These are phyloP conservation scores for Linnaemya vulpina DNA, from an alignment of 2,888 invertebrate species.

Conservation along the genomic window DNA sequence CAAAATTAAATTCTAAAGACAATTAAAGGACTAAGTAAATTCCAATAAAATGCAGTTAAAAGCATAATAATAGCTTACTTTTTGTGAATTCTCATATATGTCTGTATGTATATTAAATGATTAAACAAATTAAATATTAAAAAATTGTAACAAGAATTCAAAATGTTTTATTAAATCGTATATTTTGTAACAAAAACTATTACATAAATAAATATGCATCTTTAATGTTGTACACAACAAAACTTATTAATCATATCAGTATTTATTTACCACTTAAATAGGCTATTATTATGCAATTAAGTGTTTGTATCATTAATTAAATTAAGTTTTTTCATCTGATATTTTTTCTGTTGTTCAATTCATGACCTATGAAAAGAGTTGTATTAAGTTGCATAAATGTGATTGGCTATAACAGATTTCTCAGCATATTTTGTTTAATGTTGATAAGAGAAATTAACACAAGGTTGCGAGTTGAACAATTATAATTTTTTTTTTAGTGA, in stretches of 20 bases:
- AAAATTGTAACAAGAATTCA: too few species aligned
- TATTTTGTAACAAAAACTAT: too few species aligned
- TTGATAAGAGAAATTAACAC: too few species aligned
- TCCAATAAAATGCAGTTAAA: neutral
- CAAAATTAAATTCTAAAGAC: neutral
- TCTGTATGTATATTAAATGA: neutral
- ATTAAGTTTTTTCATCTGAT: neutral
- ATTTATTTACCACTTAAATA: neutral
- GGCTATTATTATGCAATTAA: constrained; percentile 38
- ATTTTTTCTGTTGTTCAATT: neutral
- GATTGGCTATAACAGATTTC: too few species aligned
- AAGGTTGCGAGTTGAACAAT: too few species aligned
- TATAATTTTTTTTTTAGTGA: too few species aligned
- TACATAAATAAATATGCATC: neutral
- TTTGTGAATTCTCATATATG: neutral
- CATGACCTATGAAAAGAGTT: too few species aligned
- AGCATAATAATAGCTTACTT: neutral
- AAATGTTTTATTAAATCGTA: too few species aligned
- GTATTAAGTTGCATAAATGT: too few species aligned
- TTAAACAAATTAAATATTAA: too few species aligned
- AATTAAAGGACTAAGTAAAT: too few species aligned
- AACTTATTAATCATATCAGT: neutral
- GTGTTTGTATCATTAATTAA: constrained; percentile 27
- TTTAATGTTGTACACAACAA: neutral
- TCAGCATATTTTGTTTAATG: too few species aligned